Evolutionary conservation across 2,888 invertebrate species (phyloP), one percentile per base, ranked within the genome.

Genomic region (Ligdia adustata): DNA sequence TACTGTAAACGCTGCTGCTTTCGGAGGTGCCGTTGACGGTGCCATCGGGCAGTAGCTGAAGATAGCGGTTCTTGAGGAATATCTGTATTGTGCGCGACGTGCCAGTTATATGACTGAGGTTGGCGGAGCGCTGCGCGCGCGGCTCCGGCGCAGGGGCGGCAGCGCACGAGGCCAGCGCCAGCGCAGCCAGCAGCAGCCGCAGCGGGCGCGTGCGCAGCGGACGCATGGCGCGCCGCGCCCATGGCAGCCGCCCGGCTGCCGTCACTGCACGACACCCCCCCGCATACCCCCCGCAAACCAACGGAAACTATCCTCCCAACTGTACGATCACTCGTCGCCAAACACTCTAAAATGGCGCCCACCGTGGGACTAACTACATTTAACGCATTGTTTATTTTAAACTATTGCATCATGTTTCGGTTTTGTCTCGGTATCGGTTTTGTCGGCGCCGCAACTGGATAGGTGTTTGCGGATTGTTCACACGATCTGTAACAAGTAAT

Each of bases 1-100:
- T 80, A 96, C 96, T 95, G 93, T 95, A 95, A 90, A 94, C 94
- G 90, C 95, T 95, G 80, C 92, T 92, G 89, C 93, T 94, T 82
- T 95, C 94, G 76, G 92, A 92, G 78, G 95, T 95, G 67, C 96
- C 96, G 91, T 95, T 95, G 85, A 96, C 95, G 69, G 94, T 94
- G 82, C 96, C 96, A 90, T 96, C 95, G 64, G 95, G 95, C 87
- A 95, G 89, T 70, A 96, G 91, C 90, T 96, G 96, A 63, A 96
- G 92, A 81, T 95, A 94, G 67, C 94, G 93, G 91, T 96, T 94
- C 91, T 94, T 95, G 86, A 96, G 94, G 91, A 94, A 95, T 92
- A 96, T 92, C 90, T 95, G 95, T 74, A 96, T 95, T 78, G 95
- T 95, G 69, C 95, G 92, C 60, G 93, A 93, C 52, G 94, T 93